These are phyloP conservation scores for Caenorhabditis afra DNA, from an alignment of 2,888 invertebrate species.

Conservation along the genomic window DNA sequence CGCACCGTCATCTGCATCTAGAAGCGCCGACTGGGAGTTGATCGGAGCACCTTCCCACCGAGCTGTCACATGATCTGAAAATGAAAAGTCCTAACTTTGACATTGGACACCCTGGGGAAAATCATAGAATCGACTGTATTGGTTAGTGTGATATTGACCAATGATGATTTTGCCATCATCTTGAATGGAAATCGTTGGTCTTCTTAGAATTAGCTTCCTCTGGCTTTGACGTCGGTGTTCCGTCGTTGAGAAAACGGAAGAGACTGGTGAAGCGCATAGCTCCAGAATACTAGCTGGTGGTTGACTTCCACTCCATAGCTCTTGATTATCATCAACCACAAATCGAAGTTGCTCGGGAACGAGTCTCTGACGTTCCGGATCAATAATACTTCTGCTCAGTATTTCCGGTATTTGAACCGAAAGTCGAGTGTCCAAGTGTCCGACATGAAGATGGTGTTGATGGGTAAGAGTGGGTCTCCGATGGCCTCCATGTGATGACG, in stretches of 20 bases:
- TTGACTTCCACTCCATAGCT: constrained; percentile 31
- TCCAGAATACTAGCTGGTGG: constrained; percentile 32
- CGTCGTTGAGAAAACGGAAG: constrained; percentile 72
- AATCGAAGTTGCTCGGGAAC: constrained; percentile 48
- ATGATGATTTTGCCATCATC: constrained; percentile 79
- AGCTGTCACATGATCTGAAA: constrained; percentile 79
- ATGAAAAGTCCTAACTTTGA: not conserved
- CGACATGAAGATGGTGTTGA: constrained; percentile 61
- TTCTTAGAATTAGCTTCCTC: constrained; percentile 65
- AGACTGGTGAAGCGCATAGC: constrained; percentile 68
- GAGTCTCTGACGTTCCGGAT: constrained; percentile 27
- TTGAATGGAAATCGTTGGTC: constrained; percentile 79
- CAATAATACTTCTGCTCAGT: constrained; percentile 43
- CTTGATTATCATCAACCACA: constrained; percentile 36
- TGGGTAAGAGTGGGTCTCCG: constrained; percentile 52
- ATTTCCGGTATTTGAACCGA: constrained; percentile 67
- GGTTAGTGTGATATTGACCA: constrained; percentile 60
- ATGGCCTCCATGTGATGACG: constrained; percentile 43
- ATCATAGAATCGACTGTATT: no score
- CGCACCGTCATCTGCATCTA: constrained; percentile 78
- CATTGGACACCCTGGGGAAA: no score
- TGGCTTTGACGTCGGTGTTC: constrained; percentile 60
- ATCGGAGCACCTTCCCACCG: constrained; percentile 78
- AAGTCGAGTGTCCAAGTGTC: constrained; percentile 63
- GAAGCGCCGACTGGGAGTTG: constrained; percentile 73